Percentiles rank a stretch among this genome's conserved stretches.
phyloP scores from a whole-genome alignment of 2,797 vertebrate genomes.

The Xiphophorus birchmanni region DNA sequence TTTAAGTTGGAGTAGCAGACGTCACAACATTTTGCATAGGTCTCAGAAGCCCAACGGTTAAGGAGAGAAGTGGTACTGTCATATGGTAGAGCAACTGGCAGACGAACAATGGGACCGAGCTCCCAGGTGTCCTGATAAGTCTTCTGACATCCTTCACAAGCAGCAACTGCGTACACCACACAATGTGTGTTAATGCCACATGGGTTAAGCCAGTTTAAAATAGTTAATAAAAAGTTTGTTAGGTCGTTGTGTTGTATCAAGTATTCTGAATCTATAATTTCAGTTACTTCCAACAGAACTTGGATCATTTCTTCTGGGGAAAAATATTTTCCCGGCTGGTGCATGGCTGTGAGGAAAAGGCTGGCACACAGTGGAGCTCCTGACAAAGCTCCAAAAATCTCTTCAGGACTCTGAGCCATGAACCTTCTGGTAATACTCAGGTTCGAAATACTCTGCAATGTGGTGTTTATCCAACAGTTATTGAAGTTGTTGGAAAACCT shows the following conservation, averaged over 20 bases:
- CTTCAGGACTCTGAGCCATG: background rate
- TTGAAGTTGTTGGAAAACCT: background rate
- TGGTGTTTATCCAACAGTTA: background rate
- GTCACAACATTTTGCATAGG: background rate
- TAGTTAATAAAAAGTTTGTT: background rate
- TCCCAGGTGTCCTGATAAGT: background rate
- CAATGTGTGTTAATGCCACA: background rate
- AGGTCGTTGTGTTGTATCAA: background rate
- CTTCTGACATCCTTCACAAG: background rate
- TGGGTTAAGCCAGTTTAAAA: background rate
- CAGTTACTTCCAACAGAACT: background rate
- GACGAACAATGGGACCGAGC: background rate
- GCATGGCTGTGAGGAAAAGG: background rate
- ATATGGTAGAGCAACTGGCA: background rate
- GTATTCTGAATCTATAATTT: background rate
- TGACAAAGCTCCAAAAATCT: background rate
- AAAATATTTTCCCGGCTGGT: background rate
- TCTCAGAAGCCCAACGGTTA: background rate
- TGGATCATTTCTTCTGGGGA: background rate
- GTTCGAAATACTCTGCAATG: background rate
- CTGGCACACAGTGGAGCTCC: background rate
- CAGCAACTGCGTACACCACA: background rate
- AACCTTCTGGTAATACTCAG: background rate
- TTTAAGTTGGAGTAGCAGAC: background rate
- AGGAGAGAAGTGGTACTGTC: background rate